Evolutionary conservation across 2,797 vertebrate genomes (phyloP), one percentile per base, ranked within the genome.

Genomic region (Poecilia gillii): DNA sequence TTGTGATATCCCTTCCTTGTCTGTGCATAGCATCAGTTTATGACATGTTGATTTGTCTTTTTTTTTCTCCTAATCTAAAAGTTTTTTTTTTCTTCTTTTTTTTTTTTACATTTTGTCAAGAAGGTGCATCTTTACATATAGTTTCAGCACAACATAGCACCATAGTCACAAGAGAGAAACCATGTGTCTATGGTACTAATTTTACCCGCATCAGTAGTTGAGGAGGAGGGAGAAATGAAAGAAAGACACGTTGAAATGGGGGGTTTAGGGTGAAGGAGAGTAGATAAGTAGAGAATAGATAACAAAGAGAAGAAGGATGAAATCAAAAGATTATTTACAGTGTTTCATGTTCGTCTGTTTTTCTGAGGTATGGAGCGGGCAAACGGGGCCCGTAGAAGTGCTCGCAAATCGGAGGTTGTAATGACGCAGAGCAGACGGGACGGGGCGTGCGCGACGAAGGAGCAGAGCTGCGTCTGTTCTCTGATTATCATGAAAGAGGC

Each of bases 401-500:
- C 90, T 94, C 80, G 72, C 87, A 87, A 79, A 85, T 84, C 77
- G 92, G 92, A 84, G 72, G 88, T 93, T 93, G 88, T 88, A 91
- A 94, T 92, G 93, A 94, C 92, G 91, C 90, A 87, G 91, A 93
- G 94, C 93, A 86, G 88, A 94, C 93, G 90, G 92, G 43, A 75
- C 74, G 47, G 87, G 92, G 89, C 23, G 16, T 66, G 33, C 75
- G 18, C 76, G 91, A 88, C 64, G 83, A 82, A 57, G 72, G 89
- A 91, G 90, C 47, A 89, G 93, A 45, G 87, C 91, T 92, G 93
- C 91, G 76, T 89, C 94, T 94, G 93, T 95, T 93, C 94, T 92
- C 89, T 95, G 95, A 95, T 96, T 96, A 96, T 96, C 96, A 93
- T 98, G 97, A 98, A 45, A 98, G 93, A 94, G 98, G 98, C 97